Evolutionary conservation across 2,113 vertebrate genomes (phyloP).

Genomic region (Oriolus oriolus): DNA sequence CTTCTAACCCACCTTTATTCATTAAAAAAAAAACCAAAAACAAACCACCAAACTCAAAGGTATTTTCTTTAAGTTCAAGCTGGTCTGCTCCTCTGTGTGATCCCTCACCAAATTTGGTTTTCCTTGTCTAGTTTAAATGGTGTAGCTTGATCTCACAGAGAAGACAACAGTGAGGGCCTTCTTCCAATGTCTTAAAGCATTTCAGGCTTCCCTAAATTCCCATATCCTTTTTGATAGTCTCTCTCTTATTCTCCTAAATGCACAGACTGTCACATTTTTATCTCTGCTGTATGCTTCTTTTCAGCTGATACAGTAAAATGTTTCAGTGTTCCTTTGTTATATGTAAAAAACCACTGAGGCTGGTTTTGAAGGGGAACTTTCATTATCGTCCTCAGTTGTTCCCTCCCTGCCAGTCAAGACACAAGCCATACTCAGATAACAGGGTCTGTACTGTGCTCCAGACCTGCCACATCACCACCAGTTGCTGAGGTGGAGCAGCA

Average conservation of each 20-base stretch:
- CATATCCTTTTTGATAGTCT: background rate
- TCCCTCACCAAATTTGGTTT: background rate
- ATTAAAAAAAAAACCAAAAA: background rate
- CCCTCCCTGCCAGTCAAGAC: background rate
- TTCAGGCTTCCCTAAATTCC: background rate
- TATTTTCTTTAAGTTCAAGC: background rate
- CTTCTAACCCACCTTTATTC: background rate
- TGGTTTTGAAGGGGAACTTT: background rate
- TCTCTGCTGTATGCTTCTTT: background rate
- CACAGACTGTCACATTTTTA: background rate
- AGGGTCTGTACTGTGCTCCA: background rate
- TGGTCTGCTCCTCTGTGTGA: background rate
- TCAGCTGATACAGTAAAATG: background rate
- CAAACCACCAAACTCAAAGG: background rate
- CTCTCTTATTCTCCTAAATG: background rate
- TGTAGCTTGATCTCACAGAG: background rate
- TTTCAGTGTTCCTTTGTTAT: background rate
- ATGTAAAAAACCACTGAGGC: background rate
- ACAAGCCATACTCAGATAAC: background rate
- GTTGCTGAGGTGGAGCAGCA: background rate
- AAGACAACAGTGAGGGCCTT: background rate
- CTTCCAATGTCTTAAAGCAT: background rate
- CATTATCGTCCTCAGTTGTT: background rate
- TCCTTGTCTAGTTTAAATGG: background rate
- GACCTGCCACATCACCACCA: background rate